Percentiles rank a stretch among this genome's conserved stretches.
Conservation (phyloP, 2,113 vertebrate genomes). For the Okapia johnstoni region DNA sequence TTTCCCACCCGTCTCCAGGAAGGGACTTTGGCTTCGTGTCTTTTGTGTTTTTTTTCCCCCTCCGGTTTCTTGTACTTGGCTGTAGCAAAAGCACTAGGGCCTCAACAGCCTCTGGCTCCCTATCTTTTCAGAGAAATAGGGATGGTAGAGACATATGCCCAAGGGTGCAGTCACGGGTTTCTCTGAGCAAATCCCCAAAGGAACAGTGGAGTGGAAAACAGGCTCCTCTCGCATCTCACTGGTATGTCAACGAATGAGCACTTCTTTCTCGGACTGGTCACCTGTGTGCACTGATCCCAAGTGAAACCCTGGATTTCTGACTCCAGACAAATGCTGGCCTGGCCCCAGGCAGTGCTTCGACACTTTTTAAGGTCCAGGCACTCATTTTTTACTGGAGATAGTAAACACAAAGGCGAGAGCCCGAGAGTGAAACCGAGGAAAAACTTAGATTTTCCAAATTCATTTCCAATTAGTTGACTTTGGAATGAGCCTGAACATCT, state of each 20-base stretch:
- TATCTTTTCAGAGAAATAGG: not conserved
- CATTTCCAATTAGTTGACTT: not conserved
- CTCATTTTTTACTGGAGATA: not conserved
- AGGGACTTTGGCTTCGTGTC: constrained; percentile 46
- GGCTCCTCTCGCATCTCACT: not conserved
- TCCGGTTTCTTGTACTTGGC: constrained; percentile 61
- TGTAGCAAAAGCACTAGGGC: constrained; percentile 34
- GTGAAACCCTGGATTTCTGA: not conserved
- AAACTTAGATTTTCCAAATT: not conserved
- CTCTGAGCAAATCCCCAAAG: not conserved
- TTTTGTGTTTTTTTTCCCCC: constrained; percentile 35
- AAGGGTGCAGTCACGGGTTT: not conserved
- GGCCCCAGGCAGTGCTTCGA: accelerated
- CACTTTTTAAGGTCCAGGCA: not conserved
- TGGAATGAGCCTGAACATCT: not conserved
- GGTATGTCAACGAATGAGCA: not conserved
- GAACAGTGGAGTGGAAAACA: not conserved
- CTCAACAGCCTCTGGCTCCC: not conserved
- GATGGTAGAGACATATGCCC: not conserved
- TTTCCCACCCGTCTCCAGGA: constrained; percentile 75
- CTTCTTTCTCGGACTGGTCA: not conserved
- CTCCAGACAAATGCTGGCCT: not conserved
- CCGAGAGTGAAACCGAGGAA: not conserved
- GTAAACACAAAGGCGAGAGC: not conserved
- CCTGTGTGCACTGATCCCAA: not conserved